phyloP scores from a whole-genome alignment of 1,140 invertebrate genomes.

The Drosophila pruinosa region DNA sequence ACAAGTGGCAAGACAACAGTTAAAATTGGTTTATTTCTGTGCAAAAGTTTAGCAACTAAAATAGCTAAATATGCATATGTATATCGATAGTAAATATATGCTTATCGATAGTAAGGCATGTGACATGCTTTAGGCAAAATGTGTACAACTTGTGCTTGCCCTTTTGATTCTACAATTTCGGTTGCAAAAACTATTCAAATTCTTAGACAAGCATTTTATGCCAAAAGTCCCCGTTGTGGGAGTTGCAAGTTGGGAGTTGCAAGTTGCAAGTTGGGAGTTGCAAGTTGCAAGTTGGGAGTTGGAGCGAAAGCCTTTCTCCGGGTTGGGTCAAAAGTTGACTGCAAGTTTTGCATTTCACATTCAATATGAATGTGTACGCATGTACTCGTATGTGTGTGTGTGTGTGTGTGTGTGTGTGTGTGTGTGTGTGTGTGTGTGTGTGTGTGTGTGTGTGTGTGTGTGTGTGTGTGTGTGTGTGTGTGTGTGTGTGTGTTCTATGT shows the following conservation, averaged over 20 bases:
- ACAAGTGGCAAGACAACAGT: no score
- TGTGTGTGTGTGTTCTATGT: background rate
- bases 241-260: no score
- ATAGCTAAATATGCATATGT: no score
- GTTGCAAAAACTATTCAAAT: background rate
- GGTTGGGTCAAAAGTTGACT: background rate
- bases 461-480: background rate
- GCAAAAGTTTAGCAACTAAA: no score
- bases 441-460: background rate
- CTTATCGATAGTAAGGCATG: no score
- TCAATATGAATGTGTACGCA: no score
- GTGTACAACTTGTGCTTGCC: background rate
- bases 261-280: no score
- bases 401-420: background rate
- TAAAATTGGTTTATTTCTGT: no score
- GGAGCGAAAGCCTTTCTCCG: no score
- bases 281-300: no score
- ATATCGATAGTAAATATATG: no score
- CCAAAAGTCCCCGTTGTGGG: background rate
- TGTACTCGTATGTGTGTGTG: no score
- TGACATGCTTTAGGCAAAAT: background rate
- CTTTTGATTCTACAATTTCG: background rate
- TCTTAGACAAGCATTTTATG: background rate
- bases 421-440: slow-evolving; percentile 2
- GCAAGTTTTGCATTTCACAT: background rate